Evolutionary conservation across 2,888 invertebrate species (phyloP).

Genomic region (Acanthococcus lagerstroemiae): DNA sequence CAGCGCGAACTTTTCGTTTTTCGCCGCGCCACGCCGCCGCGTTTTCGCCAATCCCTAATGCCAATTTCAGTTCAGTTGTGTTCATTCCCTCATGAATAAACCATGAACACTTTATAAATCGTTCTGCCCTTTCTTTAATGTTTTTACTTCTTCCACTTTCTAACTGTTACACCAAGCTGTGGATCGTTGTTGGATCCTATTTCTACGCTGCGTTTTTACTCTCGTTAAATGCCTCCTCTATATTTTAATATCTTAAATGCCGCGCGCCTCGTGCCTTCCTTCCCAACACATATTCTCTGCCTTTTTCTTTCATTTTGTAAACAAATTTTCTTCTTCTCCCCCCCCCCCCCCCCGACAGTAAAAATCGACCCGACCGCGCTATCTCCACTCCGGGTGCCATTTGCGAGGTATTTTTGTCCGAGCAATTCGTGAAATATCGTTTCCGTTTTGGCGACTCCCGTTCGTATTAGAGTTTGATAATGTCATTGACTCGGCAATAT

Average conservation of each 20-base stretch:
- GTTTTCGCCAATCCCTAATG: background rate
- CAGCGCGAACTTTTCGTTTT: conserved; percentile 6
- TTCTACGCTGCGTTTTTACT: background rate
- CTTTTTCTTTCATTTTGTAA: no score
- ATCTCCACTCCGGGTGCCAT: no score
- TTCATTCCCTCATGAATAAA: conserved; percentile 21
- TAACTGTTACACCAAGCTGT: background rate
- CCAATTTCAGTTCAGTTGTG: conserved; percentile 24
- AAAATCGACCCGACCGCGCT: no score
- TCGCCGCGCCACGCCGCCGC: background rate
- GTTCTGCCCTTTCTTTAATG: conserved; percentile 23
- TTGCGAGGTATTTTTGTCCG: no score
- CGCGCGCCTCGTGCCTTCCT: no score
- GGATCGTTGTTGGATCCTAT: background rate
- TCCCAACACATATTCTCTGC: no score
- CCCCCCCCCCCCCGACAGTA: no score
- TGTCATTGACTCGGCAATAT: no score
- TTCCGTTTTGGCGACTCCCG: no score
- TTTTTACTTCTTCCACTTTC: conserved; percentile 6
- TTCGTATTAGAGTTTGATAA: no score
- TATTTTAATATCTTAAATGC: background rate
- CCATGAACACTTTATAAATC: conserved; percentile 24
- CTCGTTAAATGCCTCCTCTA: background rate
- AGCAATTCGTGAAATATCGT: no score
- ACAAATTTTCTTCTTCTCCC: no score